Base-by-base conservation (phyloP, 2,888 invertebrate genomes). In the Imbricaverruca yamaguchii region DNA sequence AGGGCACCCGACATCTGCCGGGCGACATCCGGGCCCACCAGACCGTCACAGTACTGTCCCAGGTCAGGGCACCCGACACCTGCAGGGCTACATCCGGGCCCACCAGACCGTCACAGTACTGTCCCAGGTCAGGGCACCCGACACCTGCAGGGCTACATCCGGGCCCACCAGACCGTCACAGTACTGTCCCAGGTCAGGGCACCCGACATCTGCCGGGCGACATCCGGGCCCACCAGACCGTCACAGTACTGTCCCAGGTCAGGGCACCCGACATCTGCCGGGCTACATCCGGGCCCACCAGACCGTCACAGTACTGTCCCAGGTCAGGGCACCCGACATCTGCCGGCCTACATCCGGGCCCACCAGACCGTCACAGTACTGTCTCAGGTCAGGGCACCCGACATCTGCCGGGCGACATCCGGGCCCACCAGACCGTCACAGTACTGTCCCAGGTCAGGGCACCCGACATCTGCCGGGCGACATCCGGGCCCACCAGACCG, bases 101-200 rank as follows among this genome's bases (percentile, higher is more conserved):
- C 21, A 74, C 53, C 74, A 74, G 74, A 74, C 74, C 15, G 21
- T 74, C 74, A 74, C 74, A 18, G 74, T 74, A 18, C 74, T 74
- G 39, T 53, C 15, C 1, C 74, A 74, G 74, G 74, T 74, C 39
- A 39, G 39, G 39, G 39, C 39, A 4, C 39, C 39, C 39, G 4
- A 39, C 39, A 39, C 39, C 39, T 39, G 39, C 39, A 1, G 39
- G 39, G 39, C 39, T 39, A 39, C 39, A 39, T 39, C 39, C n/a
- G n/a, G n/a, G 74, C 53, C 18, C 21, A 74, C 53, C 74, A 74
- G 74, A 74, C 74, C 15, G 21, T 74, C 74, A 74, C 74, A 18
- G 74, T 74, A 18, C 74, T 74, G 39, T 53, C 15, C 1, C 74
- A 74, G 74, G 74, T 74, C 39, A 39, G 39, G 39, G 39, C 39